Evolutionary conservation across 2,113 vertebrate species (phyloP).

Genomic region (Eleginops maclovinus): DNA sequence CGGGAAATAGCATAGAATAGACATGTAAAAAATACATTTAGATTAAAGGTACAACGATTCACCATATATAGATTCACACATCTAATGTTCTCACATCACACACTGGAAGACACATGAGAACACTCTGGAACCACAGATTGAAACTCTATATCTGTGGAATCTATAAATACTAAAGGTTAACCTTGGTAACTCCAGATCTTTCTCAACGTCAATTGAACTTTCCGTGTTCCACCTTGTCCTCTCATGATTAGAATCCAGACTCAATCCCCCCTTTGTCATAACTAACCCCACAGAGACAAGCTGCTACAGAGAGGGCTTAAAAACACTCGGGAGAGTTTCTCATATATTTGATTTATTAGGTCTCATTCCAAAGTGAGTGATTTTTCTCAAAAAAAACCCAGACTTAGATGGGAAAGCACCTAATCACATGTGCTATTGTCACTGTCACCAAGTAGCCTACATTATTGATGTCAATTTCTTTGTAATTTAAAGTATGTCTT

Average conservation of each 20-base stretch:
- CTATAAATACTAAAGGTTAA: not conserved
- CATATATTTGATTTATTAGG: constrained; percentile 20
- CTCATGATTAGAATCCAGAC: not conserved
- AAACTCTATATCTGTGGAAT: not conserved
- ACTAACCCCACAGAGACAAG: constrained; percentile 22
- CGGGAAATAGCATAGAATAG: too few species aligned
- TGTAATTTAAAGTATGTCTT: not conserved
- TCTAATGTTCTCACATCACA: too few species aligned
- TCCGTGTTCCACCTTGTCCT: constrained; percentile 23
- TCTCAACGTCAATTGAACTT: not conserved
- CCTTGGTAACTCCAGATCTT: not conserved
- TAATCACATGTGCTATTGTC: not conserved
- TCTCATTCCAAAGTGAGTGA: constrained; percentile 12
- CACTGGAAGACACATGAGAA: too few species aligned
- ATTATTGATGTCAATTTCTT: not conserved
- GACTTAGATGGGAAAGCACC: not conserved
- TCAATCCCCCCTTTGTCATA: not conserved
- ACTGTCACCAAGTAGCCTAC: not conserved
- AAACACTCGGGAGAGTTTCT: not conserved
- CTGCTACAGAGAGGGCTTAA: not conserved
- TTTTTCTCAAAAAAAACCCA: not conserved
- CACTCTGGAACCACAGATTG: not conserved
- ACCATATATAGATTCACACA: too few species aligned
- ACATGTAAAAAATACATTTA: too few species aligned
- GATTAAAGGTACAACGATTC: too few species aligned